These are phyloP conservation scores for Gymnodraco acuticeps DNA, from an alignment of 2,797 vertebrate species.

Conservation along the genomic window DNA sequence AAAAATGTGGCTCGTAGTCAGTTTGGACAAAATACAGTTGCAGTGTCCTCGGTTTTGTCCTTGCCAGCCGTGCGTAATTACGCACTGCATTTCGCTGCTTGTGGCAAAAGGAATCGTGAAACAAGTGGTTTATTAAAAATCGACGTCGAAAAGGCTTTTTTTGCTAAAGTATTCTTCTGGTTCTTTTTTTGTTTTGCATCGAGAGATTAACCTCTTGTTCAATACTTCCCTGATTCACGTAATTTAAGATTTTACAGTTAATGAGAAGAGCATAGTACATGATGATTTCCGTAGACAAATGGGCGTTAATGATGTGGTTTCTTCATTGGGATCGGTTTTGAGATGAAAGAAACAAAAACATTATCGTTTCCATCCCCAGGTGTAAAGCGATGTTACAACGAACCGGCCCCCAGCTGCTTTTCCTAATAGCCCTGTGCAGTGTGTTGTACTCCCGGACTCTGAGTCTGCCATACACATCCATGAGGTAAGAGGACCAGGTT, in stretches of 20 bases:
- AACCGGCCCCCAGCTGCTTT: constrained; percentile 88
- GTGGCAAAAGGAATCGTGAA: background rate
- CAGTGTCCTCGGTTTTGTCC: background rate
- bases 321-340: background rate
- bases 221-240: background rate
- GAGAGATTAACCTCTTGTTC: background rate
- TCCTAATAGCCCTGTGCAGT: constrained; percentile 88
- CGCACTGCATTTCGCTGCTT: constrained; percentile 22
- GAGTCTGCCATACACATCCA: constrained; percentile 88
- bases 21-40: no score
- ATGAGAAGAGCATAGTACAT: background rate
- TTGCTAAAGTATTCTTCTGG: background rate
- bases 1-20: background rate
- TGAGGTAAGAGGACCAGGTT: constrained; percentile 82
- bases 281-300: no score
- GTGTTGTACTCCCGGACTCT: constrained; percentile 87
- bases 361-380: constrained; percentile 59
- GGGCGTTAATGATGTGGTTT: background rate
- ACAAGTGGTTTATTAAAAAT: background rate
- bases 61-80: constrained; percentile 36
- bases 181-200: background rate
- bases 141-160: background rate
- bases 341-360: constrained; percentile 3
- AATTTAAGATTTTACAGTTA: background rate
- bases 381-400: constrained; percentile 90